Evolutionary conservation across 1,140 invertebrate genomes (phyloP).

Genomic region (Apis laboriosa): DNA sequence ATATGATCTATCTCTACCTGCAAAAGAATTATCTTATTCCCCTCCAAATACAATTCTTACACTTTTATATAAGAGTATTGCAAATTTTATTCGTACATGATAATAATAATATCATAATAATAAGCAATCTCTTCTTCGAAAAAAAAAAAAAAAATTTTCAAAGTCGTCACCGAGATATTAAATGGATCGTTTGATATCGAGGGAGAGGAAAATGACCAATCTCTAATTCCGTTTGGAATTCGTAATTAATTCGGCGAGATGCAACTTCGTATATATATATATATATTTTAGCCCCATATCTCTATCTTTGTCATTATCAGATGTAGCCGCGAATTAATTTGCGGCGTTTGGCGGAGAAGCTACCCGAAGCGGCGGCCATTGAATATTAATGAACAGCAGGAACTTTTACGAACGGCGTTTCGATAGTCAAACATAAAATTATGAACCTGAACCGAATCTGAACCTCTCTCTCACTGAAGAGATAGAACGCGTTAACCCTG

Average conservation of each 20-base stretch:
- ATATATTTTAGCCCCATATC: not conserved
- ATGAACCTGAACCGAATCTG: not conserved
- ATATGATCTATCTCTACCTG: no score
- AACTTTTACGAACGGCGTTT: not conserved
- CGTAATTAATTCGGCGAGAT: not conserved
- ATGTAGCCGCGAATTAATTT: slow-evolving; percentile 1
- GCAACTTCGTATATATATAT: not conserved
- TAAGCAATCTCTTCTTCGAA: no score
- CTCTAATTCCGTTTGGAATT: not conserved
- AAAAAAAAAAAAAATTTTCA: no score
- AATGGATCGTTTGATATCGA: no score
- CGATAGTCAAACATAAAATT: slow-evolving; percentile 23
- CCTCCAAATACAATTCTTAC: no score
- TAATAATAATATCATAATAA: no score
- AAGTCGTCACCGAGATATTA: no score
- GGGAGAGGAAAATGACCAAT: not conserved
- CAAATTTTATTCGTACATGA: no score
- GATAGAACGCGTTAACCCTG: slow-evolving; percentile 26
- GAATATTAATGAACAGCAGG: slow-evolving; percentile 20
- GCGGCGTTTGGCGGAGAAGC: not conserved
- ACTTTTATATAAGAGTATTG: no score
- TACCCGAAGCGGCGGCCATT: not conserved
- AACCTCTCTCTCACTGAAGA: not conserved
- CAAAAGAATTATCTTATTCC: no score
- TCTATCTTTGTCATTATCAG: not conserved